phyloP scores from a whole-genome alignment of 2,888 invertebrate species.

The Agrochola macilenta region DNA sequence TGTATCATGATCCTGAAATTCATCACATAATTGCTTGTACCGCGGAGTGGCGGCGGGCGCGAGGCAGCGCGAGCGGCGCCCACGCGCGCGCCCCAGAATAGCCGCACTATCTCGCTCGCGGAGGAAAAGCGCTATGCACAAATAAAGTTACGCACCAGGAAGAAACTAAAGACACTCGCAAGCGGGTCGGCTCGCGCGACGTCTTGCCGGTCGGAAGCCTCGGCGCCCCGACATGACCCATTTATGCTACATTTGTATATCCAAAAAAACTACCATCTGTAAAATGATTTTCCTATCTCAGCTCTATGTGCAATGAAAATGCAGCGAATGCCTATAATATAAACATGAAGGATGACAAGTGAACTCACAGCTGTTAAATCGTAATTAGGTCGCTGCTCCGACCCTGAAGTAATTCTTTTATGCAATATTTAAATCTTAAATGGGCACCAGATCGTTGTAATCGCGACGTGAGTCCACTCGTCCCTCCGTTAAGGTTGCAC shows the following conservation, averaged over 20 bases:
- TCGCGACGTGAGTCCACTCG: slow-evolving; percentile 76
- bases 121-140: slow-evolving; percentile 88
- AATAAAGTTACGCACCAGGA: slow-evolving; percentile 85
- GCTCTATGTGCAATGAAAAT: slow-evolving; percentile 37
- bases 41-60: slow-evolving; percentile 67
- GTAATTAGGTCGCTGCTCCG: slow-evolving; percentile 59
- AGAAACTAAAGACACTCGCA: slow-evolving; percentile 82
- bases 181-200: slow-evolving; percentile 70
- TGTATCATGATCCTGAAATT: slow-evolving; percentile 69
- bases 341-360: slow-evolving; percentile 68
- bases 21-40: slow-evolving; percentile 59
- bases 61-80: slow-evolving; percentile 70
- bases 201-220: slow-evolving; percentile 64
- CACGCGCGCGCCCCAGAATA: slow-evolving; percentile 86
- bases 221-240: slow-evolving; percentile 52
- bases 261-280: slow-evolving; percentile 22
- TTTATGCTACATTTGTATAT: slow-evolving; percentile 61
- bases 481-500: slow-evolving; percentile 82
- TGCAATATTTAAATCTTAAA: slow-evolving; percentile 76
- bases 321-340: slow-evolving; percentile 74
- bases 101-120: slow-evolving; percentile 85
- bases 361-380: slow-evolving; percentile 68
- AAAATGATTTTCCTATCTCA: slow-evolving; percentile 29
- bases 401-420: slow-evolving; percentile 71
- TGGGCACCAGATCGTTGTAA: slow-evolving; percentile 68